Base-by-base conservation (phyloP, 2,888 invertebrate genomes). In the Ischnura elegans region DNA sequence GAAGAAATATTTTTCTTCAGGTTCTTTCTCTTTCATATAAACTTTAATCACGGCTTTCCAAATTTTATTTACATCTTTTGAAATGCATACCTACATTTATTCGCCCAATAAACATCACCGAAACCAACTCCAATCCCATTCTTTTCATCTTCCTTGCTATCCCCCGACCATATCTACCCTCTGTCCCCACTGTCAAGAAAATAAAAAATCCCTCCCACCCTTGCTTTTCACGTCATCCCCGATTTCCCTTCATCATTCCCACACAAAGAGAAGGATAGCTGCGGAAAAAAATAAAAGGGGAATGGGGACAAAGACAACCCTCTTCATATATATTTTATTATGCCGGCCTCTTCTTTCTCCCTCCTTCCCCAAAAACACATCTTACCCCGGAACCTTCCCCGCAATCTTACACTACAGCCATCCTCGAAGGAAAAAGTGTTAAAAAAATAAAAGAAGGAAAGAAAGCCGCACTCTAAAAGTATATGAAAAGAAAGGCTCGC, bases 181-280 rank as follows among this genome's bases (percentile, higher is more conserved):
- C 29, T 55, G 19, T 43, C 25, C n/a, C 45, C 25, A 25, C 5
- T 90, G 90, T 43, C 43, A 19, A 43, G 47, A 43, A 61, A 61
- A 90, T 90, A 43, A 55, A 87, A 90, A 21, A 19, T 19, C 61
- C 25, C 21, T 87, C 19, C 51, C 51, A 42, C 25, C 51, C 42
- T n/a, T n/a, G n/a, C n/a, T 3, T 66, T 90, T 90, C n/a, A 61
- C 8, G 90, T 43, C 90, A 61, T 36, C 61, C 45, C n/a, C n/a
- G 42, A 90, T 90, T 43, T 66, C 55, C n/a, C 61, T 90, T 66
- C 90, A 90, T 43, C 61, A 76, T 76, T 43, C 55, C 43, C 8
- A 42, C 87, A 76, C 76, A 76, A 76, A 76, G 76, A 76, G 13
- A 76, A 36, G 29, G 76, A 29, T 36, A 25, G 16, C 13, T 29